phyloP scores from a whole-genome alignment of 2,797 vertebrate genomes.

The Chlorospingus semifuscus region DNA sequence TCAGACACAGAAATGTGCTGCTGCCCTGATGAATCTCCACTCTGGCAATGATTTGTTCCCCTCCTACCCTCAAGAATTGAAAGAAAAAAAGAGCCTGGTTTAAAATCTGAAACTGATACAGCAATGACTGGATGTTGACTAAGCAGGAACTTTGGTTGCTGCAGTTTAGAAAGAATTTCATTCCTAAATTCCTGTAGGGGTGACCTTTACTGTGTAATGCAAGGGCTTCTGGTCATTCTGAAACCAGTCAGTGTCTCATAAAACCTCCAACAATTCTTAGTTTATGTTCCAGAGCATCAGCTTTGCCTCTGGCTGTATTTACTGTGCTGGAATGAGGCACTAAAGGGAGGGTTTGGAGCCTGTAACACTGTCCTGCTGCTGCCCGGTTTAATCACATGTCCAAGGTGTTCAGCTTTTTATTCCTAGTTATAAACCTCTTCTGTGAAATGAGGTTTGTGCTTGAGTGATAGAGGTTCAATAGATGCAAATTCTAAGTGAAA shows the following conservation, averaged over 20 bases:
- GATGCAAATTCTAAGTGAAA: not conserved
- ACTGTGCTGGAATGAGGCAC: not conserved
- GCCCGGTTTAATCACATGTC: not conserved
- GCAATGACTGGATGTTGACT: not conserved
- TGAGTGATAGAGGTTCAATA: not conserved
- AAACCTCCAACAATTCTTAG: not conserved
- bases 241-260: not conserved
- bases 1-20: not conserved
- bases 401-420: not conserved
- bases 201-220: not conserved
- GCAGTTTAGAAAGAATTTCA: not conserved
- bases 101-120: not conserved
- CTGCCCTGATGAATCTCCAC: not conserved
- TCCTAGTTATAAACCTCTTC: not conserved
- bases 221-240: not conserved
- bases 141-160: not conserved
- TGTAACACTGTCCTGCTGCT: not conserved
- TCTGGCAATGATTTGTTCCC: not conserved
- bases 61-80: not conserved
- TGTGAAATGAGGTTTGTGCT: not conserved
- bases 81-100: not conserved
- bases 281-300: not conserved
- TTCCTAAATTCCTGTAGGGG: not conserved
- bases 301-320: not conserved
- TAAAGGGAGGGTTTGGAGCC: not conserved